Percentiles rank a stretch among this genome's conserved stretches.
phyloP scores from a whole-genome alignment of 2,888 invertebrate species.

The Stictocephala bisonia region DNA sequence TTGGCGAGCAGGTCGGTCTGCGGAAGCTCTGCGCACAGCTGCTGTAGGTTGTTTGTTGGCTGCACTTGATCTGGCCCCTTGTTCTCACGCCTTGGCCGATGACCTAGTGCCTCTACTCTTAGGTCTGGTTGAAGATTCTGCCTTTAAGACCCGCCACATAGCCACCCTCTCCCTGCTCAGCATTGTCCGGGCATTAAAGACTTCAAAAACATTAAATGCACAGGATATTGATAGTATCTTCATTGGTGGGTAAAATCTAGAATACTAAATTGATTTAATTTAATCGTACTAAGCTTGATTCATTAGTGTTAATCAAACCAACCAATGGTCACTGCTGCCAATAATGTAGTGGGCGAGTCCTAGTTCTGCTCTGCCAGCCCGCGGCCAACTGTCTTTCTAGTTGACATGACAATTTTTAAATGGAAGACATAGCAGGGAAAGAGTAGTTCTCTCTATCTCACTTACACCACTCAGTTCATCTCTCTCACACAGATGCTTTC shows the following conservation, averaged over 20 bases:
- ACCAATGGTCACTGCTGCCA: too few relatives aligned
- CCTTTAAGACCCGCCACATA: constrained; percentile 71
- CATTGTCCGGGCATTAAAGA: constrained; percentile 61
- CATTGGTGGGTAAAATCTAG: constrained; percentile 66
- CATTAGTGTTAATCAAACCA: too few relatives aligned
- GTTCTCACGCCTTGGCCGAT: constrained; percentile 61
- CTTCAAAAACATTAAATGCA: constrained; percentile 65
- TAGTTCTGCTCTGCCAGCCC: too few relatives aligned
- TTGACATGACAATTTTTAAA: neutral
- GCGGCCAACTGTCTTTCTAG: neutral
- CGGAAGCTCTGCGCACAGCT: constrained; percentile 81
- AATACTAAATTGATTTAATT: neutral
- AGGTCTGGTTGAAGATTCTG: constrained; percentile 74
- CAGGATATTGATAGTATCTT: constrained; percentile 73
- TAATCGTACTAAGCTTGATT: too few relatives aligned
- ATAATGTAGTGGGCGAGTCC: too few relatives aligned
- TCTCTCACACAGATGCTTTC: too few relatives aligned
- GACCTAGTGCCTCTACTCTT: constrained; percentile 70
- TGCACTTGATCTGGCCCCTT: constrained; percentile 16
- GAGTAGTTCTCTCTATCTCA: too few relatives aligned
- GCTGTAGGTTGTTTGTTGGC: constrained; percentile 76
- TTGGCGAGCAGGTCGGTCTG: constrained; percentile 83
- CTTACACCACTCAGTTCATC: too few relatives aligned
- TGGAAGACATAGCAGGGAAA: too few relatives aligned
- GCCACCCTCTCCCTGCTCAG: constrained; percentile 68